These are phyloP conservation scores for Marasmarcha lunaedactyla DNA, from an alignment of 2,888 invertebrate species.

Conservation along the genomic window DNA sequence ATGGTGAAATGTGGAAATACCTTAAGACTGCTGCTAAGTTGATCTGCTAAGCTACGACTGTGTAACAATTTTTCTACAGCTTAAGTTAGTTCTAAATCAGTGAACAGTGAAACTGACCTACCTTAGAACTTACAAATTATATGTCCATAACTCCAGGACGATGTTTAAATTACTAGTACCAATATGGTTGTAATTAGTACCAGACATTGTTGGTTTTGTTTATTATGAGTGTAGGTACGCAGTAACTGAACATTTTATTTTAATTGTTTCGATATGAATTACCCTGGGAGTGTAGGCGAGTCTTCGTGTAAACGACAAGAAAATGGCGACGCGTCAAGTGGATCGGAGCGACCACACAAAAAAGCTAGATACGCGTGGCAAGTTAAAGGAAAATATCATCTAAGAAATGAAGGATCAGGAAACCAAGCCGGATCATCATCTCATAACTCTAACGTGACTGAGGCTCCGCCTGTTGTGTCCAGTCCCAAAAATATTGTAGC, in stretches of 20 bases:
- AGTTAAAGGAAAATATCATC: constrained; percentile 74
- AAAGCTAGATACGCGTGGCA: constrained; percentile 77
- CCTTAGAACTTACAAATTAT: no score
- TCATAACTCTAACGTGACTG: constrained; percentile 19
- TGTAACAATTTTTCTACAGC: no score
- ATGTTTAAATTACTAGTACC: no score
- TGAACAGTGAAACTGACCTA: no score
- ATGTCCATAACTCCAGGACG: no score
- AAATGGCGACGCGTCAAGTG: constrained; percentile 60
- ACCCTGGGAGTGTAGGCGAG: constrained; percentile 42
- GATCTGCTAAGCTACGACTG: no score
- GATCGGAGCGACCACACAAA: constrained; percentile 72
- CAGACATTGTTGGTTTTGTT: constrained; percentile 65
- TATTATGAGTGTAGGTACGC: constrained; percentile 23
- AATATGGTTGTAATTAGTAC: constrained; percentile 61
- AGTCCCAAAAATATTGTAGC: constrained; percentile 27
- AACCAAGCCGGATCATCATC: constrained; percentile 15
- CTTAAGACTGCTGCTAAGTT: no score
- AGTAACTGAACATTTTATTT: constrained; percentile 24
- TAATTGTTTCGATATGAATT: constrained; percentile 48
- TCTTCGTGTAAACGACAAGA: constrained; percentile 62
- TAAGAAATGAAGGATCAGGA: constrained; percentile 51
- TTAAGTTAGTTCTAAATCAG: no score
- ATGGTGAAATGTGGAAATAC: no score
- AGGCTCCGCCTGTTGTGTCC: constrained; percentile 23